A percentile compares a stretch with the other conserved stretches of the same genome.
Evolutionary conservation across 1,140 invertebrate species (phyloP).

Genomic region (Zaprionus vittiger): DNA sequence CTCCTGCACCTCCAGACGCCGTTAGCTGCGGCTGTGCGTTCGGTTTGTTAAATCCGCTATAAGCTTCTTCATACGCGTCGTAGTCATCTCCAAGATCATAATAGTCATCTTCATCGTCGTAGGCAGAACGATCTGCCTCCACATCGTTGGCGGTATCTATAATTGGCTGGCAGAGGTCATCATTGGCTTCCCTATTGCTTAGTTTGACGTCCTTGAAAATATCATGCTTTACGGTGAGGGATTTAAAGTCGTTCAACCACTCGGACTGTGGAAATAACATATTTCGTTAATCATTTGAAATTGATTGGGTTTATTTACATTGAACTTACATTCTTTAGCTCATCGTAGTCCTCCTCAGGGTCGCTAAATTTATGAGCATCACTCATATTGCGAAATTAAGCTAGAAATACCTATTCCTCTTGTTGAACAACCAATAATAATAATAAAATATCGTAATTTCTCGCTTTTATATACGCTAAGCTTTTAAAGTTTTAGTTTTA

Average conservation of each 20-base stretch:
- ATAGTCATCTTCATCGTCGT: conserved; percentile 69
- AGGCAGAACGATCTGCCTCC: conserved; percentile 56
- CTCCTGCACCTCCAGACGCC: conserved; percentile 14
- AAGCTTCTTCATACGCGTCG: conserved; percentile 77
- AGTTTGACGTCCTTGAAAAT: conserved; percentile 64
- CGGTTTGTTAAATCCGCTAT: conserved; percentile 76
- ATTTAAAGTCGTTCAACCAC: conserved; percentile 67
- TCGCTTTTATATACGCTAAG: background rate
- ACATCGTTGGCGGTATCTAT: conserved; percentile 37
- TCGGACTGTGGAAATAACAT: conserved; percentile 47
- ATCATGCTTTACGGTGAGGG: conserved; percentile 62
- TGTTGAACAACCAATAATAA: conserved; percentile 8
- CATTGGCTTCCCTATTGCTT: conserved; percentile 37
- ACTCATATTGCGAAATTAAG: conserved; percentile 36
- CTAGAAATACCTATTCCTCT: background rate
- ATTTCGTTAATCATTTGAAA: background rate
- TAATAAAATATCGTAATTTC: background rate
- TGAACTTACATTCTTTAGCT: conserved; percentile 46
- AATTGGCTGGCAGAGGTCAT: conserved; percentile 51
- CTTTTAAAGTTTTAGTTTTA: conserved; percentile 16
- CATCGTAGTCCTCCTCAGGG: conserved; percentile 72
- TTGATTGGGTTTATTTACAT: background rate
- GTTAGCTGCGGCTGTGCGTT: conserved; percentile 68
- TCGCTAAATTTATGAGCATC: conserved; percentile 78
- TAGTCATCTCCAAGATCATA: conserved; percentile 72